Evolutionary conservation across 2,797 vertebrate genomes (phyloP).

Genomic region (Lates japonicus): DNA sequence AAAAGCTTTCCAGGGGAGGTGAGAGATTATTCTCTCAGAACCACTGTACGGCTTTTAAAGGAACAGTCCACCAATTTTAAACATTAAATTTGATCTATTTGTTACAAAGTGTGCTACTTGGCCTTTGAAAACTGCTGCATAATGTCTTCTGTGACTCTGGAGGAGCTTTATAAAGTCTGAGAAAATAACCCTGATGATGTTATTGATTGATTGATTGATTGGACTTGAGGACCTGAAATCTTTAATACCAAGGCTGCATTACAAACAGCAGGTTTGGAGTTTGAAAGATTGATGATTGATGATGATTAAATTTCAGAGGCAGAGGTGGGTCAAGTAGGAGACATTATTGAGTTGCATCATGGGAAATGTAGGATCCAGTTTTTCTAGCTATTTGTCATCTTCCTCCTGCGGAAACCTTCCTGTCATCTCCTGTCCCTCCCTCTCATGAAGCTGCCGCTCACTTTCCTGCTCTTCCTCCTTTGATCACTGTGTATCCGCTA

Average conservation of each 20-base stretch:
- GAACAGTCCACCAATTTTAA: too few relatives aligned
- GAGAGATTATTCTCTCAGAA: not conserved
- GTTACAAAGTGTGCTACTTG: not conserved
- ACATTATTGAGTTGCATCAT: too few relatives aligned
- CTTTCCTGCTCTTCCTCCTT: constrained; percentile 2
- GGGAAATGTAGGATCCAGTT: too few relatives aligned
- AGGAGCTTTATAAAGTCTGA: too few relatives aligned
- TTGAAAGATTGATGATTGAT: too few relatives aligned
- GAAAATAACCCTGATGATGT: not conserved
- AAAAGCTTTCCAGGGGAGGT: not conserved
- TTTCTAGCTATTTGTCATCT: not conserved
- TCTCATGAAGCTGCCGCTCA: constrained; percentile 13
- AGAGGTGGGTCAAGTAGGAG: too few relatives aligned
- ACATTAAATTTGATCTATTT: not conserved
- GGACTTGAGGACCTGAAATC: not conserved
- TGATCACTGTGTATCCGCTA: constrained; percentile 47
- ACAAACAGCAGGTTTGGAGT: not conserved
- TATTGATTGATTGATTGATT: not conserved
- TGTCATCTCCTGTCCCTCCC: not conserved
- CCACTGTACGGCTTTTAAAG: not conserved
- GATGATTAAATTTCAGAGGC: too few relatives aligned
- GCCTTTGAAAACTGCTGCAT: not conserved
- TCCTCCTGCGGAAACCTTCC: not conserved
- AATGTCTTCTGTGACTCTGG: too few relatives aligned
- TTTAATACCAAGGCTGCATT: not conserved